Conservation (phyloP, 2,888 invertebrate genomes). For the Phyllotreta cruciferae region DNA sequence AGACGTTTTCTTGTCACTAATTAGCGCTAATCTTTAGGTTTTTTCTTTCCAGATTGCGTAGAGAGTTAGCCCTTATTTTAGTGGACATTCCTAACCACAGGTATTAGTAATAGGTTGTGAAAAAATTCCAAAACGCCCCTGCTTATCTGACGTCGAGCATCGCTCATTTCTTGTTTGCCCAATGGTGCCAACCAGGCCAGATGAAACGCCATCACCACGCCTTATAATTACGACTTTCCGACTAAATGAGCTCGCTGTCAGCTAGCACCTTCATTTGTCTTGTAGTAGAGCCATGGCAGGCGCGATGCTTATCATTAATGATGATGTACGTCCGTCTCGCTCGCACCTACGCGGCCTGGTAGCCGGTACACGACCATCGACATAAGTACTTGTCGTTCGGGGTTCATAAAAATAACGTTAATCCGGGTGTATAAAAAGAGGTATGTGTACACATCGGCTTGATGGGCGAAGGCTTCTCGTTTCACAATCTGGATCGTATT, state of each 20-base stretch:
- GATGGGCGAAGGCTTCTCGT: conserved; percentile 41
- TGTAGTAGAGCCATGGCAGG: conserved; percentile 48
- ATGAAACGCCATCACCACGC: conserved; percentile 55
- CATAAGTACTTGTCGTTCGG: conserved; percentile 54
- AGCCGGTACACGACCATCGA: conserved; percentile 52
- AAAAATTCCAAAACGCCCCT: conserved; percentile 30
- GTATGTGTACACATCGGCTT: conserved; percentile 38
- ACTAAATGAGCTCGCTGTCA: conserved; percentile 62
- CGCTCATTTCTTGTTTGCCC: conserved; percentile 52
- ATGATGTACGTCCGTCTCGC: conserved; percentile 50
- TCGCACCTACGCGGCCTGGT: conserved; percentile 49
- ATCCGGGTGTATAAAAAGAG: conserved; percentile 37
- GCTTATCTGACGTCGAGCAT: conserved; percentile 32
- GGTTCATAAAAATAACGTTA: conserved; percentile 54
- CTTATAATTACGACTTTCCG: conserved; percentile 64
- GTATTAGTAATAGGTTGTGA: conserved; percentile 12
- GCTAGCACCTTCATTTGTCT: conserved; percentile 63
- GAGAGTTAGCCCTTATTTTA: not conserved
- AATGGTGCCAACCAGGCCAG: conserved; percentile 50
- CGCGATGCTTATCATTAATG: conserved; percentile 60
- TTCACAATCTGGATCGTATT: conserved; percentile 30
- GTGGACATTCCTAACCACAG: too few relatives aligned
- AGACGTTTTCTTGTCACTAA: conserved; percentile 23
- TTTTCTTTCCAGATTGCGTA: too few relatives aligned
- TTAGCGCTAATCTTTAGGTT: conserved; percentile 6